Evolutionary conservation across 2,888 invertebrate genomes (phyloP), one percentile per base, ranked within the genome.

Genomic region (Drosophila paucipuncta): DNA sequence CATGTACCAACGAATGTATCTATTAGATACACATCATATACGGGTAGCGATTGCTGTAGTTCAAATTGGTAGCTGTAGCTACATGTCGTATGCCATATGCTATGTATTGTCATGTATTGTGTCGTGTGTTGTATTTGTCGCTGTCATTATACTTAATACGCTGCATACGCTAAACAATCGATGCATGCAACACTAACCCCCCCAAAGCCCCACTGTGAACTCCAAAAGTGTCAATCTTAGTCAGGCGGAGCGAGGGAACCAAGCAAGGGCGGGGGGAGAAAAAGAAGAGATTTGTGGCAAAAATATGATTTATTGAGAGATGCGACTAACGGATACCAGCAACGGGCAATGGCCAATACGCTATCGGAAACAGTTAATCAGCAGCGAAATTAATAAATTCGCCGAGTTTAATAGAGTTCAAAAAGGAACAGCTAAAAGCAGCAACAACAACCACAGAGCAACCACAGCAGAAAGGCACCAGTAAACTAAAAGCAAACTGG

Each of bases 341-440:
- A 58, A 71, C 79, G 70, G 81, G 71, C 72, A 76, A 73, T 80
- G 79, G 74, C 78, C 83, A 88, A 83, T 35, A 35, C 76, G 70
- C 72, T 85, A 85, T 85, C 85, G 88, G 82, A 83, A 88, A 88
- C 83, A 83, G 85, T 88, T 87, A 89, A 89, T 89, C 88, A 89
- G 86, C 88, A 83, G 77, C 82, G 78, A 89, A 89, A 89, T 89
- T 89, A 89, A 89, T 89, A 87, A 89, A 85, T 86, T 85, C 87
- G 78, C 77, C 80, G 84, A 91, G 88, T 91, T 91, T 91, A 91
- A 91, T 91, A 86, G 90, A 91, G 91, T 91, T 91, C 91, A 89
- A 87, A 87, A 85, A 80, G 73, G 55, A 83, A 81, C 76, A 70
- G 72, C 72, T 60, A 55, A 68, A 33, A 37, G 50, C 67, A 68